Base-by-base conservation (phyloP, 2,888 invertebrate species). In the Oligia fasciuncula region DNA sequence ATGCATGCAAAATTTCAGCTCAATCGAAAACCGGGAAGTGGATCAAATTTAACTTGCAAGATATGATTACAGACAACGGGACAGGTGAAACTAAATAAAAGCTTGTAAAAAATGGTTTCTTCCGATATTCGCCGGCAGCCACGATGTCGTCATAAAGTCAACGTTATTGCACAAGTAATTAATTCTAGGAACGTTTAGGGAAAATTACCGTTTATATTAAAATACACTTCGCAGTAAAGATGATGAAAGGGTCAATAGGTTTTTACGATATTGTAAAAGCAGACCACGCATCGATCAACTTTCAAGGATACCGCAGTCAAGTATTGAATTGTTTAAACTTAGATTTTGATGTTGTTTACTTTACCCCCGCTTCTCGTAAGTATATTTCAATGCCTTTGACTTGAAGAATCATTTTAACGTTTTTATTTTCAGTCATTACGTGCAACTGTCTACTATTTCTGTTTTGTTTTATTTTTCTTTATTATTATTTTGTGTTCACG, bases 171-270 rank as follows among this genome's bases (percentile, higher is more conserved):
- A 51, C 76, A 67, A 63, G 6, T 19, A 69, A 60, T 71, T 40
- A 29, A 83, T 83, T 86, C 77, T 83, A 71, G 43, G 63, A 83
- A 76, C 83, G 86, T 83, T 68, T 63, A 11, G 67, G 86, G 86
- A 83, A 83, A 83, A 83, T 71, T 11, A 9, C n/a, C 40, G 43
- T 57, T 82, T 76, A 66, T 71, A 76, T 86, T 62, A 60, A 74
- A 74, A 85, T 86, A 51, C 19, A 69, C 19, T 86, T 83, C 76
- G 62, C 62, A n/a, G 49, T 62, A 67, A 79, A 54, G 11, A 71
- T 86, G 76, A 49, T 63, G 86, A 66, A 68, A 86, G 17, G 62
- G 9, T 46, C 46, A 11, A 62, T 46, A 46, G 11, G 17, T 17
- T 65, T 40, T 71, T 57, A 57, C 46, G 70, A n/a, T 13, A 0